These are phyloP conservation scores for Neodon shergylaensis DNA, from an alignment of 2,113 vertebrate species.

Conservation along the genomic window DNA sequence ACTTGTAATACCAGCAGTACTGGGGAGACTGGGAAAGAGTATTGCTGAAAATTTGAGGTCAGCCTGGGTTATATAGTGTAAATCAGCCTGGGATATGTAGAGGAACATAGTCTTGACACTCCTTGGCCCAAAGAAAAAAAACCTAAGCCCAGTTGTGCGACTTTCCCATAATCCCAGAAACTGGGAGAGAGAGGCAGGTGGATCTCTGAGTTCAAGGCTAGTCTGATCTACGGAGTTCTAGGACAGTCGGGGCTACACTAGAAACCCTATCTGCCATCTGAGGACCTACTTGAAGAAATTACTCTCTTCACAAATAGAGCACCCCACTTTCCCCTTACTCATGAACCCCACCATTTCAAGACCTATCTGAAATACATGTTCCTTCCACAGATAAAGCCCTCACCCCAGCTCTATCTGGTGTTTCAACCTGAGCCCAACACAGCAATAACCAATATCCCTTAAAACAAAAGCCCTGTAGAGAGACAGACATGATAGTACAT, in stretches of 20 bases:
- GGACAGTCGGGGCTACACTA: no score
- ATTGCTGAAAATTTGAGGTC: background rate
- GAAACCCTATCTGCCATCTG: background rate
- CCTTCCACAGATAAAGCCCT: background rate
- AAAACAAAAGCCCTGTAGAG: no score
- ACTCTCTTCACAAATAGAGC: background rate
- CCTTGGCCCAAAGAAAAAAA: background rate
- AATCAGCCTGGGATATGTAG: background rate
- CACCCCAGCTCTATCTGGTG: background rate
- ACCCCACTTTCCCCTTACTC: no score
- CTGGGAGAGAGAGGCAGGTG: background rate
- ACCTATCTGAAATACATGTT: background rate
- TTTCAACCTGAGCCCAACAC: background rate
- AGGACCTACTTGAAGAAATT: background rate
- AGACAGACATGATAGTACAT: background rate
- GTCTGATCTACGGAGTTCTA: background rate
- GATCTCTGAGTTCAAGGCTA: background rate
- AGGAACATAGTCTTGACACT: no score
- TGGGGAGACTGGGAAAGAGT: background rate
- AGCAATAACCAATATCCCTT: background rate
- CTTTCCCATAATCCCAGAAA: background rate
- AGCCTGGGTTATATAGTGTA: background rate
- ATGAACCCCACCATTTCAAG: background rate
- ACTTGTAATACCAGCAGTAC: no score
- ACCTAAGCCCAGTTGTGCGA: fast-evolving